Percentiles rank a stretch among this genome's conserved stretches.
phyloP scores from a whole-genome alignment of 2,113 vertebrate genomes.

The Megalops atlanticus region DNA sequence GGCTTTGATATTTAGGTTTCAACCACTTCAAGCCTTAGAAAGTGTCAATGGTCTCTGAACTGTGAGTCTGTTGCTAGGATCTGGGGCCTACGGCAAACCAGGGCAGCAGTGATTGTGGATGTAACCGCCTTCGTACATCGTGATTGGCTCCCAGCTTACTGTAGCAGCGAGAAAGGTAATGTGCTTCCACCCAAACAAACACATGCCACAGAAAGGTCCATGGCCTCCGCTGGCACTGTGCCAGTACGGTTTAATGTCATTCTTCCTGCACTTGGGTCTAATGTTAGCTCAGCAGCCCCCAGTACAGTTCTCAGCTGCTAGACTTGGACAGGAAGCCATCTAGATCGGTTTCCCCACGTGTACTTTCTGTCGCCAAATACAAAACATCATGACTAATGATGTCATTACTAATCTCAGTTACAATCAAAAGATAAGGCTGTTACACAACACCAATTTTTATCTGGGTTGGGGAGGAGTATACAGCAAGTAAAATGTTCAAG shows the following conservation, averaged over 20 bases:
- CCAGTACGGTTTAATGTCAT: conserved; percentile 5
- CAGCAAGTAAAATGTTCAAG: not conserved
- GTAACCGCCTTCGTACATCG: conserved; percentile 34
- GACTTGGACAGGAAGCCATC: conserved; percentile 11
- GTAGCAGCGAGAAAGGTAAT: conserved; percentile 43
- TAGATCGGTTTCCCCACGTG: conserved; percentile 19
- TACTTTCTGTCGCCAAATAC: conserved; percentile 15
- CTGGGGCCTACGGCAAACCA: conserved; percentile 7
- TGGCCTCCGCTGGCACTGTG: not conserved
- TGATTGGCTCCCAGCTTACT: conserved; percentile 47
- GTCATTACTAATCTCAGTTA: not conserved
- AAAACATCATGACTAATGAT: conserved; percentile 21
- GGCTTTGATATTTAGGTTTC: not conserved
- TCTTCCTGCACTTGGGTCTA: conserved; percentile 15
- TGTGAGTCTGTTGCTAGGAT: not conserved
- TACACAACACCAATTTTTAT: not conserved
- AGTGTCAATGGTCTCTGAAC: not conserved
- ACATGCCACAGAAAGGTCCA: conserved; percentile 51
- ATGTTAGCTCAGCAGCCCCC: conserved; percentile 3
- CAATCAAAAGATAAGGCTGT: not conserved
- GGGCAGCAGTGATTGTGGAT: conserved; percentile 47
- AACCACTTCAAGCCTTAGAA: not conserved
- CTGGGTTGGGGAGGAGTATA: not conserved
- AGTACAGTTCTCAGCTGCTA: not conserved
- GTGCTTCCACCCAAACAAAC: conserved; percentile 69